Base-by-base conservation (phyloP, 2,888 invertebrate genomes). In the Harpagoxenus sublaevis region DNA sequence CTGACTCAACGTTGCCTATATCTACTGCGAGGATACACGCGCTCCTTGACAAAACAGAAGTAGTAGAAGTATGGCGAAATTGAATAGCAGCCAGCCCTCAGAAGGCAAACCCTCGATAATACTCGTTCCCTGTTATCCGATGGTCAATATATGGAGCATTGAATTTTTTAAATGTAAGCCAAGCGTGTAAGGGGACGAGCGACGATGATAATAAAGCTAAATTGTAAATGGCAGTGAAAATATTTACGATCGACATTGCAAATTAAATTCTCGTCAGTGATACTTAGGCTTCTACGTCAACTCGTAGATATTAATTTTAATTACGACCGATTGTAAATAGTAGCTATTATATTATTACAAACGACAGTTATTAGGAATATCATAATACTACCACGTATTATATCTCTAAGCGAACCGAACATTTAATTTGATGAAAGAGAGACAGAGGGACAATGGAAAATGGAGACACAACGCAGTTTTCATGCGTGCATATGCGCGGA, bases 1-100 rank as follows among this genome's bases (percentile, higher is more conserved):
- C 78, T 78, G 45, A 70, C 55, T 42, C 55, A 70, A 12, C 18
- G 10, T 42, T 42, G 42, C 3, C n/a, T 78, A 78, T 71, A 78
- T 78, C 42, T 78, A 71, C 78, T 73, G 55, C 73, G 77, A 78
- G 77, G 12, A 78, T 39, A 39, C 12, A n/a, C n/a, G 42, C 45
- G 71, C 42, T 78, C 42, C 55, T 78, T 71, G 55, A 71, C 70
- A 55, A 71, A 78, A 42, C 74, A 42, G 31, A n/a, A 39, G n/a
- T n/a, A 39, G n/a, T n/a, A 55, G 45, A 73, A 71, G 31, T 42
- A 55, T 45, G n/a, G 12, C 28, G 6, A 23, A 78, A 73, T 51
- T 78, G 73, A 71, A 71, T 77, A 62, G 39, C 18, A 15, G 75
- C 31, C 31, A 45, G 31, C 10, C 15, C n/a, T 23, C 39, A 45